Evolutionary conservation across 2,888 invertebrate genomes (phyloP), one percentile per base, ranked within the genome.

Genomic region (Pandemis heparana): DNA sequence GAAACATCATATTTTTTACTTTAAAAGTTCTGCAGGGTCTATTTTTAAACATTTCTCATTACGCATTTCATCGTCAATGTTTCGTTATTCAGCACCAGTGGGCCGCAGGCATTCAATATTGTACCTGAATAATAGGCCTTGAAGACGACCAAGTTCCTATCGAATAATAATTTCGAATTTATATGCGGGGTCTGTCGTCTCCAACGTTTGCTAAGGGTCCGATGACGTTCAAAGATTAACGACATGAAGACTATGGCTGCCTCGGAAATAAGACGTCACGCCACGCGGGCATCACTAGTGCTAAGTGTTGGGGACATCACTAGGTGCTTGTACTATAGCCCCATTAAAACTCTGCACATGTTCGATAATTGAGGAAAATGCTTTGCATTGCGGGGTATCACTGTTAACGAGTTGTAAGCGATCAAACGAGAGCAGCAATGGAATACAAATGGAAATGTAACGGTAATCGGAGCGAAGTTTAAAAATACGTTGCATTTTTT

Each of bases 151-250:
- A 68, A 69, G 61, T 61, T 39, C 23, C 38, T 61, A 14, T 38
- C 38, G 39, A 69, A 69, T 62, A 69, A 62, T 69, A 69, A 69
- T 62, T 62, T 23, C 14, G 9, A 43, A 69, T 69, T 69, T 62
- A 69, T 62, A 69, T 69, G 60, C 68, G 60, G 18, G 38, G 39
- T 41, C 16, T 39, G 41, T 48, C 39, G 38, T 51, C 14, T 69
- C 48, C 51, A 10, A 51, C 46, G 51, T 65, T 51, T 51, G 51
- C 32, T 48, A 32, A 43, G 65, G 65, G 51, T 16, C 51, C 51
- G 48, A 51, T 16, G 65, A 39, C 65, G 51, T 48, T 12, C 38
- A 38, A 65, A 65, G 48, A 51, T 65, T 39, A 65, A 65, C 51
- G 48, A 64, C 32, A 38, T 65, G 16, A n/a, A 14, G 43, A 32